Evolutionary conservation across 2,797 vertebrate genomes (phyloP).

Genomic region (Tadarida brasiliensis): DNA sequence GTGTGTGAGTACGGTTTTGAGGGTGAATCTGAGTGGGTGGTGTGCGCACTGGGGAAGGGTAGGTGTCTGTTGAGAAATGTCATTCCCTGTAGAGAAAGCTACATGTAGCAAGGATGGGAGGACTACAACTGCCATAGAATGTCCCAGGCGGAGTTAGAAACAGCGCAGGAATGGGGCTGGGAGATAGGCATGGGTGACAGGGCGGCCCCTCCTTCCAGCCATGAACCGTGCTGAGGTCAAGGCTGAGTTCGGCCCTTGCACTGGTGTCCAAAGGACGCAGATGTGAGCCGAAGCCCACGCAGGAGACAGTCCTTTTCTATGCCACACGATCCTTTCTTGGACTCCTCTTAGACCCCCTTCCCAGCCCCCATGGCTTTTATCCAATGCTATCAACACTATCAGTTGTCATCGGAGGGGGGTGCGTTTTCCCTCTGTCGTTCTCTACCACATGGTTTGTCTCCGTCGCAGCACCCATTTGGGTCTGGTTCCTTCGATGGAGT

Average conservation of each 20-base stretch:
- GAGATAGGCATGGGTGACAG: neutral
- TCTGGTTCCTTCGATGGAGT: neutral
- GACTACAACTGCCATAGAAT: fast-evolving
- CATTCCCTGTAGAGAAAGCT: neutral
- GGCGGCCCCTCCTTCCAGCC: neutral
- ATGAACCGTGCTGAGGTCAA: neutral
- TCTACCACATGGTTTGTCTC: neutral
- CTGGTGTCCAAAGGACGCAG: too few relatives aligned
- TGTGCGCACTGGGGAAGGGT: neutral
- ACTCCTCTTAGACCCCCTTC: neutral
- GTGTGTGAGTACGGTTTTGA: neutral
- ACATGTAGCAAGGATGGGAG: fast-evolving
- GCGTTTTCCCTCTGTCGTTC: neutral
- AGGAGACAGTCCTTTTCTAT: too few relatives aligned
- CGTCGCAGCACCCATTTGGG: neutral
- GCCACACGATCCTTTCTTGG: neutral
- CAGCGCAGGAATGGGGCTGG: neutral
- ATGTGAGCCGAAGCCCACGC: neutral
- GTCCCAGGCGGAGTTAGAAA: neutral
- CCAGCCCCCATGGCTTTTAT: neutral
- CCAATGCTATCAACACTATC: too few relatives aligned
- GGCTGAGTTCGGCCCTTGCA: neutral
- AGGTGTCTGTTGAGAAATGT: neutral
- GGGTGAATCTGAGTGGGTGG: neutral
- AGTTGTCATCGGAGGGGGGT: neutral